These are phyloP conservation scores for Scarus forsteni DNA, from an alignment of 2,797 vertebrate species.

Conservation along the genomic window DNA sequence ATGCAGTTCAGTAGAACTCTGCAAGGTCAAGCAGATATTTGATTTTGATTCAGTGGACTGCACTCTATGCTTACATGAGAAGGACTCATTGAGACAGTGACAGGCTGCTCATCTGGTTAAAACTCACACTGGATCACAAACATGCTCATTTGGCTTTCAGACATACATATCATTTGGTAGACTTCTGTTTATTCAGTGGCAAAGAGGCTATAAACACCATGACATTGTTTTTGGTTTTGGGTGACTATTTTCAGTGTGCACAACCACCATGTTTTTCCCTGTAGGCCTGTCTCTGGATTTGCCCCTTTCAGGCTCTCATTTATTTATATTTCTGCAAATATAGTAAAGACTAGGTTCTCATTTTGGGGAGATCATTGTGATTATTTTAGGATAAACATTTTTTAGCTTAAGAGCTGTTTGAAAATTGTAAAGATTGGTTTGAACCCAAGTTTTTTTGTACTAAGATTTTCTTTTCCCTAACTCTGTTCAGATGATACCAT, in stretches of 20 bases:
- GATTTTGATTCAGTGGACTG: conserved; percentile 25
- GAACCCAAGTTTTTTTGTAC: not conserved
- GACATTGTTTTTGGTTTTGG: conserved; percentile 46
- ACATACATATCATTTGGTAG: conserved; percentile 50
- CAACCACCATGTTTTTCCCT: conserved; percentile 32
- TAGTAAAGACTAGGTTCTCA: not conserved
- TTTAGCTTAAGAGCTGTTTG: not conserved
- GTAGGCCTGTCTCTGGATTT: conserved; percentile 17
- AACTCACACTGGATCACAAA: conserved; percentile 49
- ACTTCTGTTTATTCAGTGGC: conserved; percentile 48
- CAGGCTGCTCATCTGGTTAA: conserved; percentile 44
- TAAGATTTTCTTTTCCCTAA: not conserved
- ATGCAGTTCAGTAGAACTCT: conserved; percentile 7
- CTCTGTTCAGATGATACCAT: no score
- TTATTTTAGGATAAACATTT: not conserved
- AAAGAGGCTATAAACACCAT: conserved; percentile 37
- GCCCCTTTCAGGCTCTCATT: conserved; percentile 11
- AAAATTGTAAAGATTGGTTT: not conserved
- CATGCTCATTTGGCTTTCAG: conserved; percentile 48
- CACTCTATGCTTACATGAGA: conserved; percentile 12
- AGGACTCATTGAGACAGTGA: conserved; percentile 15
- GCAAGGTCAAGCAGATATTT: conserved; percentile 23
- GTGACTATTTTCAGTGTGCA: conserved; percentile 46
- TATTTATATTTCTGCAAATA: conserved; percentile 10
- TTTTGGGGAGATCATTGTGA: not conserved